Evolutionary conservation across 2,113 vertebrate species (phyloP).

Genomic region (Orientallactaga bullata): DNA sequence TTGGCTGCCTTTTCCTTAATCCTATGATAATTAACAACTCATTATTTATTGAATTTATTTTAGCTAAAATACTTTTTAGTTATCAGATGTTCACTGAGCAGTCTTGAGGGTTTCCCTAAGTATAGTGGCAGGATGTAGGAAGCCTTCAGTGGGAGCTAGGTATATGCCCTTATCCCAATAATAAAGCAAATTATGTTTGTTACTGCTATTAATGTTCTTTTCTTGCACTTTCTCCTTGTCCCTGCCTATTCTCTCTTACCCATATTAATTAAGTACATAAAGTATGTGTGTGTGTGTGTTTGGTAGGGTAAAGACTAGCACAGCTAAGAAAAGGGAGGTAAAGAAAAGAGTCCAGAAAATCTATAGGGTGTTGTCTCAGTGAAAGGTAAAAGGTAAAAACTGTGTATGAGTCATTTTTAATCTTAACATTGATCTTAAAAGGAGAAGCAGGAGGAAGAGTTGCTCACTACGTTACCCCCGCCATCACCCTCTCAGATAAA

Average conservation of each 20-base stretch:
- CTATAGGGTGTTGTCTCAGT: slow-evolving; percentile 13
- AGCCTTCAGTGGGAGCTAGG: slow-evolving; percentile 2
- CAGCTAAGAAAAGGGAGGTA: slow-evolving; percentile 31
- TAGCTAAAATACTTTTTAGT: slow-evolving; percentile 9
- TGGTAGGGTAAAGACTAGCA: slow-evolving; percentile 40
- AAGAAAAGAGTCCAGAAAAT: slow-evolving; percentile 21
- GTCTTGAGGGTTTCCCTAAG: slow-evolving; percentile 33
- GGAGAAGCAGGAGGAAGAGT: slow-evolving; percentile 93
- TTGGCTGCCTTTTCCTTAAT: slow-evolving; percentile 2
- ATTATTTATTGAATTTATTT: slow-evolving; percentile 27
- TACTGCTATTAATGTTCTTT: background rate
- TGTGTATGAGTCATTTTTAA: slow-evolving; percentile 62
- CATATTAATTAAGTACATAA: slow-evolving; percentile 2
- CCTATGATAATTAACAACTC: background rate
- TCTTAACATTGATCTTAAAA: slow-evolving; percentile 82
- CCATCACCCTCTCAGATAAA: slow-evolving; percentile 90
- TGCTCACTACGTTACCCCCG: slow-evolving; percentile 91
- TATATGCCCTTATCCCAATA: background rate
- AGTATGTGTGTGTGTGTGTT: background rate
- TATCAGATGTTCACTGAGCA: background rate
- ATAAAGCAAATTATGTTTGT: slow-evolving; percentile 3
- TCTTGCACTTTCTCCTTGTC: slow-evolving; percentile 32
- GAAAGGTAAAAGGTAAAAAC: slow-evolving; percentile 58
- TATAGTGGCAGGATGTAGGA: background rate
- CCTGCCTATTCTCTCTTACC: background rate